Conservation (phyloP, 2,888 invertebrate species). For the Trilocha varians region DNA sequence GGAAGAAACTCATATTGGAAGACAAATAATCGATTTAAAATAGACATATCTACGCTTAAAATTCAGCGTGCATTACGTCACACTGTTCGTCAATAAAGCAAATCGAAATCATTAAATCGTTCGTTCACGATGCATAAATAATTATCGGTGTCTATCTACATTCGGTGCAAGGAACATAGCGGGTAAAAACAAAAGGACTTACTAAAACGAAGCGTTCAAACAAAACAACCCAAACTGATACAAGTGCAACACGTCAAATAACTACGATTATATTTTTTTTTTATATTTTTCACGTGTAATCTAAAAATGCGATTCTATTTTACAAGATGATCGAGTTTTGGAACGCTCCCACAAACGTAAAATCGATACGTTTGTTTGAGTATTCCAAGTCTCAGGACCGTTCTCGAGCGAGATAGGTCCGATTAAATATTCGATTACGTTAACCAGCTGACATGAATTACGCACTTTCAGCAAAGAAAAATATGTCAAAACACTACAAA, state of each 20-base stretch:
- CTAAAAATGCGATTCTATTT: constrained; percentile 62
- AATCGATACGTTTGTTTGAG: constrained; percentile 39
- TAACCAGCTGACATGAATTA: constrained; percentile 73
- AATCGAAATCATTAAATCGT: constrained; percentile 23
- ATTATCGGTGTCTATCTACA: constrained; percentile 22
- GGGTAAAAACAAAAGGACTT: constrained; percentile 44
- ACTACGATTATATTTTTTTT: constrained; percentile 46
- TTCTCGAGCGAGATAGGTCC: constrained; percentile 16
- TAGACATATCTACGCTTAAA: background rate
- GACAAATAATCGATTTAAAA: constrained; percentile 8
- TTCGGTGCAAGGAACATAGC: constrained; percentile 52
- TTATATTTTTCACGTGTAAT: constrained; percentile 44
- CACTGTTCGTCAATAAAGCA: no score
- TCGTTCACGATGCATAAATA: constrained; percentile 22
- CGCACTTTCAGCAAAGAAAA: constrained; percentile 76
- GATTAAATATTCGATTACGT: constrained; percentile 47
- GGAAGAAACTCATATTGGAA: background rate
- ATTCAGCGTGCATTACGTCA: constrained; percentile 3
- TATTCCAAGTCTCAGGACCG: constrained; percentile 47
- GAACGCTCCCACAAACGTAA: constrained; percentile 53
- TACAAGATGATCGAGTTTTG: constrained; percentile 51
- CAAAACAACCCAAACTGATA: constrained; percentile 50
- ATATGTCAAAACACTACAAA: constrained; percentile 75
- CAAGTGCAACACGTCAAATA: constrained; percentile 68
- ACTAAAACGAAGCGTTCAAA: constrained; percentile 65